A percentile compares a stretch with the other conserved stretches of the same genome.
Evolutionary conservation across 2,113 vertebrate species (phyloP).

Genomic region (Rhabdomys dilectus): DNA sequence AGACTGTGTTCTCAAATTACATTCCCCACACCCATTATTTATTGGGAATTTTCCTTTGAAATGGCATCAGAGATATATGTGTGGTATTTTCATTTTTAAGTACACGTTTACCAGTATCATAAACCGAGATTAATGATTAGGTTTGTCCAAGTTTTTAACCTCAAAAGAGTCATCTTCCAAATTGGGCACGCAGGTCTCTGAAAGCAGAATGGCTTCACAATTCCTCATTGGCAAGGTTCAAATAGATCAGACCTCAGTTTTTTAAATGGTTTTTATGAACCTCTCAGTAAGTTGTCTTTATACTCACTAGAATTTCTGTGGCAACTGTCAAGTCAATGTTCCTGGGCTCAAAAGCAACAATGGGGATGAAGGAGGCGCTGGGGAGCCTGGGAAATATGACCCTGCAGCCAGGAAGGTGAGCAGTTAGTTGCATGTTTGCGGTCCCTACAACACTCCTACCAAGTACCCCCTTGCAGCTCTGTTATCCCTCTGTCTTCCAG

Average conservation of each 20-base stretch:
- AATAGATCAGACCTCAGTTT: background rate
- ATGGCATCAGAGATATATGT: background rate
- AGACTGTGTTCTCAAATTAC: background rate
- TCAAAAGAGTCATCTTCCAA: background rate
- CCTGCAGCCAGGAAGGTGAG: constrained; percentile 86
- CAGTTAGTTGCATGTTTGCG: too few species aligned
- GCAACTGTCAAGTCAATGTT: constrained; percentile 87
- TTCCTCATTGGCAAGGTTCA: background rate
- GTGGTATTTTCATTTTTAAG: background rate
- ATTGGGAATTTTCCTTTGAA: constrained; percentile 21
- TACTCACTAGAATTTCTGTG: constrained; percentile 91
- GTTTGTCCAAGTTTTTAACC: background rate
- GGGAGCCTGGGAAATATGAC: constrained; percentile 84
- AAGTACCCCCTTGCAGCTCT: rapidly evolving
- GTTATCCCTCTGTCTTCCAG: constrained; percentile 82
- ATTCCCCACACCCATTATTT: background rate
- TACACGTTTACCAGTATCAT: background rate
- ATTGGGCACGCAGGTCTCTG: background rate
- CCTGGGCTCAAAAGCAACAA: constrained; percentile 89
- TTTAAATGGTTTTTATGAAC: background rate
- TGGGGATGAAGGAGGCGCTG: constrained; percentile 88
- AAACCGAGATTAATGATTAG: background rate
- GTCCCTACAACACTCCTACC: rapidly evolving
- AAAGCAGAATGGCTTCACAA: background rate
- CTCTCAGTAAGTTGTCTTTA: constrained; percentile 32